Evolutionary conservation across 1,140 invertebrate genomes (phyloP).

Genomic region (Dermatophagoides farinae): DNA sequence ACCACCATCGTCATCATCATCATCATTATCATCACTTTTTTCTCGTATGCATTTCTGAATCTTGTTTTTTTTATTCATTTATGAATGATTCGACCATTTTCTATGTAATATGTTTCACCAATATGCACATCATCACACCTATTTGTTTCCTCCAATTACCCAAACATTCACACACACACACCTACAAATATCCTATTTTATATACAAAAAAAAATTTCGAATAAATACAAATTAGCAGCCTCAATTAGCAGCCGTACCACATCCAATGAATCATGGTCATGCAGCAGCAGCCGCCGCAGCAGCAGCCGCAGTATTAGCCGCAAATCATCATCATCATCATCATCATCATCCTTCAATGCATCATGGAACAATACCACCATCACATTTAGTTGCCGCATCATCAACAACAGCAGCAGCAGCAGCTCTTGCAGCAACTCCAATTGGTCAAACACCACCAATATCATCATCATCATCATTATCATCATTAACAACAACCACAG

Average conservation of each 20-base stretch:
- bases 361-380: conserved; percentile 27
- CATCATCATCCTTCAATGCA: no score
- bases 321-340: no score
- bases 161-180: no score
- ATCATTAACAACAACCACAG: no score
- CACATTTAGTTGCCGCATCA: conserved; percentile 18
- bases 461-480: not conserved
- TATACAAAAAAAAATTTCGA: no score
- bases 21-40: not conserved
- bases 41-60: not conserved
- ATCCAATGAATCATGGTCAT: conserved; percentile 16
- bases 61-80: not conserved
- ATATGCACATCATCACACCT: not conserved
- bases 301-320: conserved; percentile 23
- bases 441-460: conserved; percentile 48
- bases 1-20: not conserved
- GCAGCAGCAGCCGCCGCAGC: conserved; percentile 36
- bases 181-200: no score
- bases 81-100: not conserved
- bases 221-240: no score
- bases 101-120: not conserved
- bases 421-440: conserved; percentile 60
- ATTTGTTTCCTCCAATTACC: no score
- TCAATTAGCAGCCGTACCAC: conserved; percentile 35
- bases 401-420: conserved; percentile 34